Evolutionary conservation across 2,888 invertebrate genomes (phyloP), one percentile per base, ranked within the genome.

Genomic region (Schizaphis graminum): DNA sequence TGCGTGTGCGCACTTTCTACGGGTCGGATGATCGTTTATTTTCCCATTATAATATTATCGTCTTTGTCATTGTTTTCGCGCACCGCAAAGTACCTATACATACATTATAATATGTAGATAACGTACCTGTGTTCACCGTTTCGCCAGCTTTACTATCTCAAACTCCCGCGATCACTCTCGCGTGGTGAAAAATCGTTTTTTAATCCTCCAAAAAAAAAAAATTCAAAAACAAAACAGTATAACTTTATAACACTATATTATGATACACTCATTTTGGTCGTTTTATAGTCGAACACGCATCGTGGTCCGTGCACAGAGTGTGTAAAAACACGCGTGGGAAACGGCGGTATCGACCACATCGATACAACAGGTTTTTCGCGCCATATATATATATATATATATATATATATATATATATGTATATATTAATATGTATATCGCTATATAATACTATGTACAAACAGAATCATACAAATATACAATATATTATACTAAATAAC

Each of bases 1-100:
- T 49, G 67, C 13, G 2, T 26, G 4, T 41, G 88, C 67, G 67
- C 77, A 94, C 85, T 94, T 91, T 94, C 91, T 94, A 94, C 90
- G 49, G 87, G 90, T 67, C 49, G 77, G 92, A 88, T 67, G 90
- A 87, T 91, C 94, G 90, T 91, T 94, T 91, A 91, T 90, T 94
- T 94, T 10, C n/a, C 61, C 53, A 67, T 92, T 85, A 53, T 24
- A 24, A 28, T 77, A 77, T 77, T 41, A 57, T 86, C 85, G 91
- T 86, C 57, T 67, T 35, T 77, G 67, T 92, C 92, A 93, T 89
- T 93, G 89, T 89, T 93, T 93, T 89, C 89, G 77, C 89, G 56
- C 77, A 89, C 53, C 93, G 24, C 67, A 7, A 61, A 77, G 88
- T 77, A 84, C 87, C 49, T 47, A n/a, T 8, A 24, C 24, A 67